Conservation (phyloP, 2,888 invertebrate genomes). For the Mesorhabditis belari region DNA sequence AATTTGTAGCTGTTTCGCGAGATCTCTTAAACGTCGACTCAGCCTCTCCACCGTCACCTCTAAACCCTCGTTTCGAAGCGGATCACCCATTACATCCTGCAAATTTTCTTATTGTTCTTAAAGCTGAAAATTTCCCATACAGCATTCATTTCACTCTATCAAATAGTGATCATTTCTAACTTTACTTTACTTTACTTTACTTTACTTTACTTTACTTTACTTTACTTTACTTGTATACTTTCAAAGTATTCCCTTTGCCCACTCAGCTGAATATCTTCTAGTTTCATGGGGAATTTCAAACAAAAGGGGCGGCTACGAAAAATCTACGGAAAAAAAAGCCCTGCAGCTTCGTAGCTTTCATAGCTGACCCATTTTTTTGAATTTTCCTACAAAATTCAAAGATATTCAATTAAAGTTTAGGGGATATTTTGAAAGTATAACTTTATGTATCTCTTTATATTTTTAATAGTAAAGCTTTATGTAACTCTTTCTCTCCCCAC, state of each 20-base stretch:
- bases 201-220: neutral
- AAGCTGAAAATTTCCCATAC: neutral
- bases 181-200: neutral
- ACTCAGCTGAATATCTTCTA: too few species aligned
- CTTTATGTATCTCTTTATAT: too few species aligned
- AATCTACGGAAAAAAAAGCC: too few species aligned
- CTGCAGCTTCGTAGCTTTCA: too few species aligned
- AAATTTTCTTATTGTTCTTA: constrained; percentile 1
- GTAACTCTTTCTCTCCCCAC: neutral
- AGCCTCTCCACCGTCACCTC: constrained; percentile 52
- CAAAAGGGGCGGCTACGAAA: too few species aligned
- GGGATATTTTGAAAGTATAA: too few species aligned
- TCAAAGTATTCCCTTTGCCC: neutral
- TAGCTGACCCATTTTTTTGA: too few species aligned
- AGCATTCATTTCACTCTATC: too few species aligned
- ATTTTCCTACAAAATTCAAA: too few species aligned
- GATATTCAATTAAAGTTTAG: too few species aligned
- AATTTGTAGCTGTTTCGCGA: constrained; percentile 55
- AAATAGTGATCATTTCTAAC: neutral
- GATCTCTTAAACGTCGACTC: constrained; percentile 47
- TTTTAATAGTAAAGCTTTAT: too few species aligned
- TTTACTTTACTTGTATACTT: neutral
- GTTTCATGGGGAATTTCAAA: too few species aligned
- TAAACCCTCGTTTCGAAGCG: constrained; percentile 27
- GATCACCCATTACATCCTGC: constrained; percentile 18